phyloP scores from a whole-genome alignment of 2,113 vertebrate species.

The Ageneiosus marmoratus region DNA sequence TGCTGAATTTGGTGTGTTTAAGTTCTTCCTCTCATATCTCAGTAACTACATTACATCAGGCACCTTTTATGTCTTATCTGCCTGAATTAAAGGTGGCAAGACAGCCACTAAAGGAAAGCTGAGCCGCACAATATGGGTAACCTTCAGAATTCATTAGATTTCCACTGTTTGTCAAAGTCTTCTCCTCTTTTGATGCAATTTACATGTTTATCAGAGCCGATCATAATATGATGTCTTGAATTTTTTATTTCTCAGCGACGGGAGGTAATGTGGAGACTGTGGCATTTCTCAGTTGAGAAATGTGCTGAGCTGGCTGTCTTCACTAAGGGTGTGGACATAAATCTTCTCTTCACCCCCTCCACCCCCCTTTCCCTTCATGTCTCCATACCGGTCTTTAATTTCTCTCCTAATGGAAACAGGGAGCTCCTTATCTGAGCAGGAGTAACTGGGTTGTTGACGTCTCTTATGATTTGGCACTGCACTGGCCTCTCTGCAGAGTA shows the following conservation, averaged over 20 bases:
- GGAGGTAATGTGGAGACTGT: slow-evolving; percentile 62
- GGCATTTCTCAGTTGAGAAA: slow-evolving; percentile 75
- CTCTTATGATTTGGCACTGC: slow-evolving; percentile 48
- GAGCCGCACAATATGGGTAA: slow-evolving; percentile 76
- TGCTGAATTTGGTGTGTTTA: slow-evolving; percentile 45
- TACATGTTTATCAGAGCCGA: slow-evolving; percentile 92
- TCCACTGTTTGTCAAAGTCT: slow-evolving; percentile 84
- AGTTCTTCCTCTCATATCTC: slow-evolving; percentile 52
- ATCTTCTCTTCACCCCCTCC: slow-evolving; percentile 53
- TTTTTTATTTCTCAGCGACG: slow-evolving; percentile 58
- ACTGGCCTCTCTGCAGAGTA: slow-evolving; percentile 51
- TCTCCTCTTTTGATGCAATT: slow-evolving; percentile 78
- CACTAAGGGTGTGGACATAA: slow-evolving; percentile 69
- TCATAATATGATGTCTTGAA: slow-evolving; percentile 79
- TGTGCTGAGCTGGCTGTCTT: slow-evolving; percentile 73
- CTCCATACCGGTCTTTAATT: slow-evolving; percentile 16
- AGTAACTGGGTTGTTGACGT: slow-evolving; percentile 52
- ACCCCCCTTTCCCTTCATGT: slow-evolving; percentile 32
- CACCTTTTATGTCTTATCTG: slow-evolving; percentile 65
- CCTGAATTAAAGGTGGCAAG: slow-evolving; percentile 64
- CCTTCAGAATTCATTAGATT: slow-evolving; percentile 83
- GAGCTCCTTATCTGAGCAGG: slow-evolving; percentile 35
- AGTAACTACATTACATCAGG: slow-evolving; percentile 73
- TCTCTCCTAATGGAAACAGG: slow-evolving; percentile 40
- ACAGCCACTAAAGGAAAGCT: slow-evolving; percentile 67